Evolutionary conservation across 1,140 invertebrate genomes (phyloP), one percentile per base, ranked within the genome.

Genomic region (Eulimnadia texana): DNA sequence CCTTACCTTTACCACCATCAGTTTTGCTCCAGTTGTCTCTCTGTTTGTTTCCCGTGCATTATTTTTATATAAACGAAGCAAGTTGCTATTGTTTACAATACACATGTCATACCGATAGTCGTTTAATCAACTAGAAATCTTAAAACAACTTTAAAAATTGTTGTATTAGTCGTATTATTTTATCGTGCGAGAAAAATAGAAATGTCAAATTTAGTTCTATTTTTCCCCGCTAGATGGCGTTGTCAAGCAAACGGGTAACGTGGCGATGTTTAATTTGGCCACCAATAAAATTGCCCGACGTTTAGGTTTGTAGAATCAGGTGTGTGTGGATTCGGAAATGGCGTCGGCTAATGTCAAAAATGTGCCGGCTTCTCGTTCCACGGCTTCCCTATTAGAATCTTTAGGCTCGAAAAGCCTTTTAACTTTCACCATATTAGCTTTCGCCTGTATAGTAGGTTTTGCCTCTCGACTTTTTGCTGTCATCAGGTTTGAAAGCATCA

Each of bases 401-500:
- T 69, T 75, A 58, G 78, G 77, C 27, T 74, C 75, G 66, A 74
- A 77, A 68, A 94, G 89, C 70, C 78, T 97, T 64, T 84, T 93
- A 66, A 88, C 88, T 61, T 93, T 96, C 76, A 86, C 89, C 49
- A 85, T 99, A 64, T 77, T 99, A 64, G 75, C 90, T 33, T 79
- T 99, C 67, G 93, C 93, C 70, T 99, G 94, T 53, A 10, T 99
- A 66, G 93, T 93, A 67, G 96, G 94, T 64, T 99, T 99, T 75
- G 87, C 93, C 50, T 94, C 93, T 60, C 83, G 97, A 70, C 80
- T 99, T 53, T 99, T 99, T 77, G 94, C 97, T 65, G 95, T 99
- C 53, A 98, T 99, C 70, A 82, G 96, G 64, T 99, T 99, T 74
- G 97, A 99, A 77, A 97, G 92, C 77, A 99, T 99, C 70, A 99